Evolutionary conservation across 2,113 vertebrate species (phyloP).

Genomic region (Sakesphorus luctuosus): DNA sequence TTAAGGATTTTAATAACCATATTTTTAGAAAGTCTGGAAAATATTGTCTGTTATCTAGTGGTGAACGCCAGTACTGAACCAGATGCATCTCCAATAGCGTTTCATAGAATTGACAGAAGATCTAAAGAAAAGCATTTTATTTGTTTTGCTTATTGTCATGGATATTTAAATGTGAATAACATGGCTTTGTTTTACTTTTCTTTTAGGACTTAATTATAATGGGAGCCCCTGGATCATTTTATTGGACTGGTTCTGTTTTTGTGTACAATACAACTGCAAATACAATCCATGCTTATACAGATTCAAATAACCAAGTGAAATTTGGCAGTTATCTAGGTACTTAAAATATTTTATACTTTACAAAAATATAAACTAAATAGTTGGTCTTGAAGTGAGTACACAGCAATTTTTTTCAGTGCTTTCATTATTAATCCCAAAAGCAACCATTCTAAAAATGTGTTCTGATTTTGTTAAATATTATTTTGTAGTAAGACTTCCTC

Average conservation of each 20-base stretch:
- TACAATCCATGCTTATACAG: conserved; percentile 78
- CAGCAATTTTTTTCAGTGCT: background rate
- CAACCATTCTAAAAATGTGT: background rate
- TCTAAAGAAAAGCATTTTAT: background rate
- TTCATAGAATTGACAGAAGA: background rate
- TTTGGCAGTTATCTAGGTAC: conserved; percentile 94
- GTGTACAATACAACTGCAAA: conserved; percentile 84
- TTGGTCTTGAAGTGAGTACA: background rate
- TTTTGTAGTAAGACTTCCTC: background rate
- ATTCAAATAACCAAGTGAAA: conserved; percentile 79
- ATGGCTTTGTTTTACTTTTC: conserved; percentile 26
- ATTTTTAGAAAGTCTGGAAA: background rate
- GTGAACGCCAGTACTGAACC: background rate
- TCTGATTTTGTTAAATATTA: background rate
- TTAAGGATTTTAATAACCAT: background rate
- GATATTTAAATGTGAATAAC: conserved; percentile 1
- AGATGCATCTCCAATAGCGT: background rate
- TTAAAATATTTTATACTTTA: background rate
- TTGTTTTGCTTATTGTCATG: background rate
- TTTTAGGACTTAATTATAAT: conserved; percentile 92
- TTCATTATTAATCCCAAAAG: background rate
- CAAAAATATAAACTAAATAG: background rate
- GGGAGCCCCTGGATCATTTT: conserved; percentile 91
- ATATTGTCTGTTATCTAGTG: background rate
- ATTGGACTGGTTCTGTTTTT: conserved; percentile 93